phyloP scores from a whole-genome alignment of 2,797 vertebrate species.

The Protonibea diacanthus region DNA sequence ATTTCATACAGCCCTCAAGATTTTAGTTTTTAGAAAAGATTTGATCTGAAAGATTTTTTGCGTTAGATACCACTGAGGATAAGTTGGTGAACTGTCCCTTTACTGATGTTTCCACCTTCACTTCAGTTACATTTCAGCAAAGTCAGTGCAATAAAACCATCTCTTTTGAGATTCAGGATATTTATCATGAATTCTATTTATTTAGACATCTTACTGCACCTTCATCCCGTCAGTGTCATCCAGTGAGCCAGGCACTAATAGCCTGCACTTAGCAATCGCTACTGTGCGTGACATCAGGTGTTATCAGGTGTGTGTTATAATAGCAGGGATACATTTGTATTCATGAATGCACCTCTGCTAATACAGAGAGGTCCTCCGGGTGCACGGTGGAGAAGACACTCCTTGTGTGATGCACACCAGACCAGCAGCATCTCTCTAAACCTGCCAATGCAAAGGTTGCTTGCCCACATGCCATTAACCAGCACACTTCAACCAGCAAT shows the following conservation, averaged over 20 bases:
- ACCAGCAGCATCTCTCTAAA: conserved; percentile 32
- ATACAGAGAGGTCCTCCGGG: conserved; percentile 36
- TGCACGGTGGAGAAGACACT: conserved; percentile 28
- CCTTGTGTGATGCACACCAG: conserved; percentile 28
- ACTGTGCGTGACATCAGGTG: conserved; percentile 28
- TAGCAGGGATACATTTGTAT: conserved; percentile 35
- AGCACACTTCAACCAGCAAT: conserved; percentile 65
- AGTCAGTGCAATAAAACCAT: neutral
- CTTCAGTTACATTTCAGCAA: neutral
- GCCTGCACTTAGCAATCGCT: conserved; percentile 5
- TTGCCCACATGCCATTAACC: conserved; percentile 75
- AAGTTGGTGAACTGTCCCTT: neutral
- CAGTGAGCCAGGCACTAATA: conserved; percentile 14
- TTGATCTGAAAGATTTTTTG: neutral
- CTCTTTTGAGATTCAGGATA: neutral
- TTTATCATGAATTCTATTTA: conserved; percentile 13
- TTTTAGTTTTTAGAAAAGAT: neutral
- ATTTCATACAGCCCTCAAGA: too few species aligned
- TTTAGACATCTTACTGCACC: neutral
- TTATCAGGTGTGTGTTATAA: conserved; percentile 31
- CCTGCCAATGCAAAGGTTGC: conserved; percentile 54
- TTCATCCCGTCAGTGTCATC: conserved; percentile 8
- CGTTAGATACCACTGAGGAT: neutral
- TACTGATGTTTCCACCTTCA: neutral
- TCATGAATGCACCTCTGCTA: conserved; percentile 40